Percentiles rank a stretch among this genome's conserved stretches.
Conservation (phyloP, 2,797 vertebrate genomes). For the Alectoris magna region DNA sequence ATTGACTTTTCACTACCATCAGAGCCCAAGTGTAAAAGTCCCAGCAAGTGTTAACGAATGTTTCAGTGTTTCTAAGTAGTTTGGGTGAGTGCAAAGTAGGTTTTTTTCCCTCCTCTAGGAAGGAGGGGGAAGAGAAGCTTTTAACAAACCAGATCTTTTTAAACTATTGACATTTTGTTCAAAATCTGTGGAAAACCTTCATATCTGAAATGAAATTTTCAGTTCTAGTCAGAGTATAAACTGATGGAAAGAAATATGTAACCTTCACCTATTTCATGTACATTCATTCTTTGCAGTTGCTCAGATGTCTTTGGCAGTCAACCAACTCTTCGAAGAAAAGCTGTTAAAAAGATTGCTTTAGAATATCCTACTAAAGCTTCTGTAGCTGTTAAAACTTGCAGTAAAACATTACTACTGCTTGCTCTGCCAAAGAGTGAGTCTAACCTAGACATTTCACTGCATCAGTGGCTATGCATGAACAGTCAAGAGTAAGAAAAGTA, state of each 20-base stretch:
- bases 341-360: neutral
- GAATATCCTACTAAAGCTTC: neutral
- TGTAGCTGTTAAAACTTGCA: neutral
- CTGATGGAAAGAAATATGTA: neutral
- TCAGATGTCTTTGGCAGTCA: neutral
- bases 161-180: neutral
- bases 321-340: neutral
- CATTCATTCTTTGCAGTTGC: neutral
- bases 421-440: neutral
- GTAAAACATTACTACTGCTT: neutral
- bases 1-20: constrained; percentile 32
- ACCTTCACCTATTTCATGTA: neutral
- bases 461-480: neutral
- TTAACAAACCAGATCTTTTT: neutral
- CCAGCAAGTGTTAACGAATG: neutral
- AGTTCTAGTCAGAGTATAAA: neutral
- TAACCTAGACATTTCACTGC: neutral
- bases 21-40: neutral
- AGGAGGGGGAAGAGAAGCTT: neutral
- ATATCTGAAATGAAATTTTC: neutral
- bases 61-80: neutral
- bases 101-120: neutral
- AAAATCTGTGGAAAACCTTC: neutral
- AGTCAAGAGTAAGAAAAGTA: neutral
- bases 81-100: neutral